These are phyloP conservation scores for Chymomyza amoena DNA, from an alignment of 2,888 invertebrate species.

Conservation along the genomic window DNA sequence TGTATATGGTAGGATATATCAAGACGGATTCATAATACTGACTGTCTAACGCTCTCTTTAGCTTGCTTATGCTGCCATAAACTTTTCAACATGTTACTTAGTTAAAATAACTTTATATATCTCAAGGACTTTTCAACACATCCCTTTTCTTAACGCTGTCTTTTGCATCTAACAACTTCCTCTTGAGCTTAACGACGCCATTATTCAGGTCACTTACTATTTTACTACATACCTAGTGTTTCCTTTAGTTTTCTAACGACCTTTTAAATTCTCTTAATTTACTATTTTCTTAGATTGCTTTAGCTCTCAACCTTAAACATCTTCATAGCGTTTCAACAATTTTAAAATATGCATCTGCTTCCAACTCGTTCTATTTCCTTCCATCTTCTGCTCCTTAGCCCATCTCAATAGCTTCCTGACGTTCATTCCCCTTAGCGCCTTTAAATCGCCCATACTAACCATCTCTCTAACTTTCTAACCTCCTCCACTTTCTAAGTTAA, in stretches of 20 bases:
- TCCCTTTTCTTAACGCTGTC: neutral
- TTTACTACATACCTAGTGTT: neutral
- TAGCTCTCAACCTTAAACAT: too few relatives aligned
- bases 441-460: neutral
- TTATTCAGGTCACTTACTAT: neutral
- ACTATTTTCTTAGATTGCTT: too few relatives aligned
- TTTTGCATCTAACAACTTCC: neutral
- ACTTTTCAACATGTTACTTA: neutral
- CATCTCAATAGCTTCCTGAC: neutral
- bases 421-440: neutral
- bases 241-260: neutral
- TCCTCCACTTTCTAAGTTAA: slow-evolving; percentile 41
- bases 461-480: neutral
- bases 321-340: too few relatives aligned
- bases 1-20: neutral
- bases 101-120: too few relatives aligned
- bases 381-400: too few relatives aligned
- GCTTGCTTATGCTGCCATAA: neutral
- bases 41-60: slow-evolving; percentile 21
- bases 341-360: too few relatives aligned
- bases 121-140: too few relatives aligned
- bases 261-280: neutral
- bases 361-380: too few relatives aligned
- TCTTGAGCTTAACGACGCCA: neutral
- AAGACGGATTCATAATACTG: slow-evolving; percentile 70